These are phyloP conservation scores for Byasa hedistus DNA, from an alignment of 2,888 invertebrate species.

Conservation along the genomic window DNA sequence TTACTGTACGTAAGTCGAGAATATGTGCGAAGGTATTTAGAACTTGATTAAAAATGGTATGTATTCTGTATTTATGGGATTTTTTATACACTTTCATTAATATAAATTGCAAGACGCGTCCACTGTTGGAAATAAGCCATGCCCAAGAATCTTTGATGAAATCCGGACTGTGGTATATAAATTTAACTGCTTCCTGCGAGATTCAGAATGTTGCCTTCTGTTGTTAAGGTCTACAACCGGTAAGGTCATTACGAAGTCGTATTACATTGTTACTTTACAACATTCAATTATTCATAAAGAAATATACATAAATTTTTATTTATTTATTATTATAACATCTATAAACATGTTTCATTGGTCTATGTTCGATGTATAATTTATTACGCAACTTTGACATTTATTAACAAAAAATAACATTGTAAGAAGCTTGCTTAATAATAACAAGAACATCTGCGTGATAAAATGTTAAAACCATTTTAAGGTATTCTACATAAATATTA, in stretches of 20 bases:
- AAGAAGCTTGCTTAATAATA: neutral
- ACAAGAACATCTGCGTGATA: no score
- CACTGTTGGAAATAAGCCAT: no score
- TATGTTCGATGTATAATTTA: neutral
- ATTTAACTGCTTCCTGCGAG: no score
- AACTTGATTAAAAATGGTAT: neutral
- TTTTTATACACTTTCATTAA: neutral
- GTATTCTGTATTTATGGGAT: neutral
- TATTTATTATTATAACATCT: neutral
- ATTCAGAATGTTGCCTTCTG: no score
- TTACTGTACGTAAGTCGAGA: neutral
- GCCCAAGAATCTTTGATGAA: no score
- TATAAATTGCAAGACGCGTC: neutral
- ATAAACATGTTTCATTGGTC: neutral
- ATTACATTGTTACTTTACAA: no score
- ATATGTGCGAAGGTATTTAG: neutral
- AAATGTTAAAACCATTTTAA: no score
- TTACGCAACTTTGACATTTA: conserved; percentile 14
- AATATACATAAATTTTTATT: no score
- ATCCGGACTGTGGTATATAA: no score
- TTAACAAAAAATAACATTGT: neutral
- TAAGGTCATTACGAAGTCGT: no score
- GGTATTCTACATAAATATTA: neutral
- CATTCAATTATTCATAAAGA: no score
- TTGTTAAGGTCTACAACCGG: no score